Base-by-base conservation (phyloP, 1,140 invertebrate species). In the Carposina sasakii region DNA sequence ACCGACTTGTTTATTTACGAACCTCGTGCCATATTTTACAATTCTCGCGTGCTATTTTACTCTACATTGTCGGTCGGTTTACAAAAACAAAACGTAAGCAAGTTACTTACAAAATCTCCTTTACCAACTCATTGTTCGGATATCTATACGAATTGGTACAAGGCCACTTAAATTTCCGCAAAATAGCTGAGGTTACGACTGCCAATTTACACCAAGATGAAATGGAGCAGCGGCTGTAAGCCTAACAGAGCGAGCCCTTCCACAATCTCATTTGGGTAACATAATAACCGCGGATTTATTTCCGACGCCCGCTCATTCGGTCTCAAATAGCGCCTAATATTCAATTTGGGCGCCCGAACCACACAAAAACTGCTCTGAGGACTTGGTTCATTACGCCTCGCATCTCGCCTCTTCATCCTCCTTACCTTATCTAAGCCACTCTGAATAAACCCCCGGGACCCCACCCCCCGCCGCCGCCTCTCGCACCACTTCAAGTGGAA, bases 391-490 rank as follows among this genome's bases (percentile, higher is more conserved):
- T 83, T 83, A 83, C 76, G 70, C 60, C 68, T 70, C 72, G 67
- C 74, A 77, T 79, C 74, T 77, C 73, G 74, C 68, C 71, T 79
- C 76, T 78, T 77, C 76, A 75, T 83, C 70, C 75, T 73, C 76
- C 75, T 77, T 76, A 73, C 78, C 73, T 79, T 81, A 83, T 83
- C 76, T 82, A 74, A 82, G 78, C 74, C 68, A 69, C 71, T 75
- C 76, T 70, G 76, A 75, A 75, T 71, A 69, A 60, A 70, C 43
- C 74, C 68, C 67, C 48, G 51, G 52, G 52, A 52, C 63, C 71
- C 54, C 63, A 66, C 71, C 61, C 51, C 43, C 42, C 54, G 23
- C 63, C 55, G 40, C 60, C 58, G 63, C 51, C 36, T 63, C 40
- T 60, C 54, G 60, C 64, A 68, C 76, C 74, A 69, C 70, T 78